Base-by-base conservation (phyloP, 2,797 vertebrate species). In the Poecilia gillii region DNA sequence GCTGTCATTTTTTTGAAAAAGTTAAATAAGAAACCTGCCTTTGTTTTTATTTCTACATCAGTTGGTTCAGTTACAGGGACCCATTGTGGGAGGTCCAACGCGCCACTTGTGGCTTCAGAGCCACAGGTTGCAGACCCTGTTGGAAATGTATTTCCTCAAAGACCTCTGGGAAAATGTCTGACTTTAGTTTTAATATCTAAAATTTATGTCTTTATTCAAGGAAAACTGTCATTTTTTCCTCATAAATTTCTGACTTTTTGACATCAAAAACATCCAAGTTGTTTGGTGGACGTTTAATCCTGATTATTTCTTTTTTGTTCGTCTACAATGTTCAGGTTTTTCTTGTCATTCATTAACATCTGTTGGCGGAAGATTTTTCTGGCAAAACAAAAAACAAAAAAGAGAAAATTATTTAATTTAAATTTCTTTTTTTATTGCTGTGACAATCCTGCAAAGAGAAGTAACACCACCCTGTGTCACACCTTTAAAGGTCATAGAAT, bases 401-500 rank as follows among this genome's bases (percentile, higher is more conserved):
- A 12, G 16, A 25, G 39, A 25, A 68, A 41, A 68, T 0, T 0
- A 41, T 41, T 20, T 6, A 2, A 45, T 45, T 71, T 71, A 1
- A 11, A 23, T 68, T 68, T 68, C 39, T 70, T 70, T 70, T 41
- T 70, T 43, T n/a, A 28, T 6, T 2, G 1, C 11, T n/a, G 68
- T 1, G 0, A 71, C 39, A 14, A 28, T 45, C 41, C n/a, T 71
- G 5, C n/a, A 43, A 70, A 70, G 39, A 70, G 66, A 70, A 70
- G 20, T 43, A 43, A n/a, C 66, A 43, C 3, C 28, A 16, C 1
- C 41, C 20, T 68, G 18, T 73, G 51, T 84, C 73, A 79, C 84
- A 79, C 81, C 49, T 80, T 64, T 55, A 91, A 91, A 92, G 82
- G 90, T 89, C 81, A 86, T 0, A 0, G 0, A 31, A 75, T 74